Percentiles rank a stretch among this genome's conserved stretches.
Evolutionary conservation across 2,888 invertebrate genomes (phyloP).

Genomic region (Mechanitis mazaeus): DNA sequence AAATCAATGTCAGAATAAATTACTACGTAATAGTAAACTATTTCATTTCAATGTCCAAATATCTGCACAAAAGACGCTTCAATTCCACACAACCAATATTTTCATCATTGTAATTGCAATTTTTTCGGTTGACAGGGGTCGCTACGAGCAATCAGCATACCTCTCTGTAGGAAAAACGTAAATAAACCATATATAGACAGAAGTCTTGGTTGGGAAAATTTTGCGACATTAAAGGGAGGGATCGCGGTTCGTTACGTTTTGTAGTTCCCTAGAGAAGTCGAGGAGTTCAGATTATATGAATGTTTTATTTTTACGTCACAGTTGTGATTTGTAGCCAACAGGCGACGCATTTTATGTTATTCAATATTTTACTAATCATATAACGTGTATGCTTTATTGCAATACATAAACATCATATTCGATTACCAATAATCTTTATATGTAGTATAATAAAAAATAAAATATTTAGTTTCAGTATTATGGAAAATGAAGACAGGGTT

Average conservation of each 20-base stretch:
- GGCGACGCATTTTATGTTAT: conserved; percentile 50
- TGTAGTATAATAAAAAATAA: too few relatives aligned
- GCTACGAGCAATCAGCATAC: conserved; percentile 50
- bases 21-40: neutral
- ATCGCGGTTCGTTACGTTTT: conserved; percentile 72
- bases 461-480: too few relatives aligned
- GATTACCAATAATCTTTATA: too few relatives aligned
- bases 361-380: conserved; percentile 49
- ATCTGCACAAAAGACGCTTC: conserved; percentile 17
- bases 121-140: conserved; percentile 40
- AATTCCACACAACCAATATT: conserved; percentile 23
- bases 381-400: conserved; percentile 45
- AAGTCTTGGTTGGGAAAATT: conserved; percentile 60
- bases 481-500: too few relatives aligned
- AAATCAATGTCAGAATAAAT: neutral
- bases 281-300: conserved; percentile 53
- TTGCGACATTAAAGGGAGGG: conserved; percentile 63
- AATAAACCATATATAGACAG: conserved; percentile 55
- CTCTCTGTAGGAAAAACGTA: conserved; percentile 53
- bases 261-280: conserved; percentile 63
- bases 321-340: conserved; percentile 69
- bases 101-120: conserved; percentile 32
- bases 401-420: too few relatives aligned
- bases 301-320: conserved; percentile 67
- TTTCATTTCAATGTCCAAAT: neutral